Conservation (phyloP, 2,888 invertebrate species). For the Apotomis betuletana region DNA sequence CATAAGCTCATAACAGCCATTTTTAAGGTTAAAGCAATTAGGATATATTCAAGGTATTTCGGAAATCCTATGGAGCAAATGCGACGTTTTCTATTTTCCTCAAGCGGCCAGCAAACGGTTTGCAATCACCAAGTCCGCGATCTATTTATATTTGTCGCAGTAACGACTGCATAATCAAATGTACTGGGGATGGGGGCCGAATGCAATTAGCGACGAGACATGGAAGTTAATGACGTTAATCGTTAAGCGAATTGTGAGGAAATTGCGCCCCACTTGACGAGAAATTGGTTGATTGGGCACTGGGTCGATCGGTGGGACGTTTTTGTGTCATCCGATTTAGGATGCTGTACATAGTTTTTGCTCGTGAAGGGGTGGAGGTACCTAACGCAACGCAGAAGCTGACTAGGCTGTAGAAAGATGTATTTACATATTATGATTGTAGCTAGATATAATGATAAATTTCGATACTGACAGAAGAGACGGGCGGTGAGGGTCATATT, state of each 20-base stretch:
- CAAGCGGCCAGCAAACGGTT: background rate
- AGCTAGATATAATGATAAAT: too few species aligned
- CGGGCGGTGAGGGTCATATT: too few species aligned
- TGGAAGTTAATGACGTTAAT: slow-evolving; percentile 78
- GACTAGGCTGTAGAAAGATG: too few species aligned
- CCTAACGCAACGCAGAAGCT: too few species aligned
- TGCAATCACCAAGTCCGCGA: slow-evolving; percentile 12
- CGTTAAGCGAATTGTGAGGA: slow-evolving; percentile 75
- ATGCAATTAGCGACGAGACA: slow-evolving; percentile 76
- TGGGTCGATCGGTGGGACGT: slow-evolving; percentile 61
- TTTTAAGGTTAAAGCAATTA: too few species aligned
- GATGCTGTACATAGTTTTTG: background rate
- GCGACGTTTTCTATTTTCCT: background rate
- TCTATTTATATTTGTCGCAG: slow-evolving; percentile 33
- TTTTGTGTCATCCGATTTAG: slow-evolving; percentile 32
- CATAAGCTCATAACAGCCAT: too few species aligned
- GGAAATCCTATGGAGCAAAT: background rate
- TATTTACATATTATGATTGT: too few species aligned
- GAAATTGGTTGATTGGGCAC: slow-evolving; percentile 74
- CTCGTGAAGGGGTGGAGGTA: background rate
- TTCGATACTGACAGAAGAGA: too few species aligned
- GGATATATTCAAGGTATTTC: too few species aligned
- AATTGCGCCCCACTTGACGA: slow-evolving; percentile 73
- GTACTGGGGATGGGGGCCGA: slow-evolving; percentile 71
- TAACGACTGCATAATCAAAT: slow-evolving; percentile 44